Evolutionary conservation across 1,140 invertebrate genomes (phyloP).

Genomic region (Hypothenemus hampei): DNA sequence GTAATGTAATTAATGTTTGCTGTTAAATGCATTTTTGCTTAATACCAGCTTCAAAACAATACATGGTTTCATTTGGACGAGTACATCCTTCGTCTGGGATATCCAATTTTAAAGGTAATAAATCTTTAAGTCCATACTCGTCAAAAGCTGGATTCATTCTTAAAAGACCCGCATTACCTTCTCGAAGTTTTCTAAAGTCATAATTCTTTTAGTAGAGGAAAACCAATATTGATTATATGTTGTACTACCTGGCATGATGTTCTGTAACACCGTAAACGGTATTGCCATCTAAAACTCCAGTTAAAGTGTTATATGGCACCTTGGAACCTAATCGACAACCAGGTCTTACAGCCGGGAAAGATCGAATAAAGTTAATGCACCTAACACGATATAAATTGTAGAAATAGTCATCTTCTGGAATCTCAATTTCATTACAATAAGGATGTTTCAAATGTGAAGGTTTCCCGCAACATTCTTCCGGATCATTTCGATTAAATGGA

Average conservation of each 20-base stretch:
- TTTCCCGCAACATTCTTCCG: slow-evolving; percentile 80
- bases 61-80: slow-evolving; percentile 79
- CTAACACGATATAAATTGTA: slow-evolving; percentile 77
- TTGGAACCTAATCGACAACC: slow-evolving; percentile 71
- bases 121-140: slow-evolving; percentile 81
- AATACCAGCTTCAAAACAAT: slow-evolving; percentile 82
- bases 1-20: too few species aligned
- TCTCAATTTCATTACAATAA: slow-evolving; percentile 84
- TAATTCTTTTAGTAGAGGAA: too few species aligned
- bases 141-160: slow-evolving; percentile 85
- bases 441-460: slow-evolving; percentile 76
- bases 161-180: slow-evolving; percentile 70
- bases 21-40: background rate
- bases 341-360: slow-evolving; percentile 74
- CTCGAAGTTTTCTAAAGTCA: slow-evolving; percentile 62
- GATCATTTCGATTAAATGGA: slow-evolving; percentile 77
- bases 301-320: slow-evolving; percentile 76
- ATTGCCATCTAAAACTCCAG: slow-evolving; percentile 76
- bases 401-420: slow-evolving; percentile 89
- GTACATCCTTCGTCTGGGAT: slow-evolving; percentile 92
- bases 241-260: slow-evolving; percentile 59
- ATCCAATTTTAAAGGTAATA: slow-evolving; percentile 83
- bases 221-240: background rate
- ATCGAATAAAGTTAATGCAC: slow-evolving; percentile 84
- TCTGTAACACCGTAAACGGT: slow-evolving; percentile 82